phyloP scores from a whole-genome alignment of 2,888 invertebrate species.

The Timandra comae region DNA sequence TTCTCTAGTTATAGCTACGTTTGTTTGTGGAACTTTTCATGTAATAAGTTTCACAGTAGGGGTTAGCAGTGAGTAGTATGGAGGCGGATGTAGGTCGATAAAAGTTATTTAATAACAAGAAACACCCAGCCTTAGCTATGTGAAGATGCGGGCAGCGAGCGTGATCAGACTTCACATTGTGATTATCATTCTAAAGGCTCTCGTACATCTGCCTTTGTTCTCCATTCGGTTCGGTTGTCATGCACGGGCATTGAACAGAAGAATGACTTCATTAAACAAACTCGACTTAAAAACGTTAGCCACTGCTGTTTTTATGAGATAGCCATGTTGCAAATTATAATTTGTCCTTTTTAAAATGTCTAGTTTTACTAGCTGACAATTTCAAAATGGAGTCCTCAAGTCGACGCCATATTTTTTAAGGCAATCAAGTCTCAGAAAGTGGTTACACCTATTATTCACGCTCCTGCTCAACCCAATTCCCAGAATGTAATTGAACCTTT shows the following conservation, averaged over 20 bases:
- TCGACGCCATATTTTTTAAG: neutral
- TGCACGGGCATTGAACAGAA: constrained; percentile 1
- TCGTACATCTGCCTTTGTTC: constrained; percentile 6
- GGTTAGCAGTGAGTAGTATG: constrained; percentile 28
- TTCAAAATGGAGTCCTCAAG: neutral
- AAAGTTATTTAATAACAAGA: constrained; percentile 72
- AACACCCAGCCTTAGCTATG: constrained; percentile 43
- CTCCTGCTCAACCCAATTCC: constrained; percentile 15
- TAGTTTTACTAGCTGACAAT: too few relatives aligned
- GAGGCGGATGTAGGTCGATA: constrained; percentile 50
- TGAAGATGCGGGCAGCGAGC: constrained; percentile 26
- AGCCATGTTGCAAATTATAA: too few relatives aligned
- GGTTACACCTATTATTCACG: constrained; percentile 10
- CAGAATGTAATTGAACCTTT: constrained; percentile 31
- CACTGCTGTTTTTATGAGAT: too few relatives aligned
- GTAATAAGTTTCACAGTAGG: constrained; percentile 33
- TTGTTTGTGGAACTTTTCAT: constrained; percentile 28
- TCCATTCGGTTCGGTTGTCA: neutral
- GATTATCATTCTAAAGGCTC: constrained; percentile 12
- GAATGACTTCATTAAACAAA: constrained; percentile 2
- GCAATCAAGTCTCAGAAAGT: constrained; percentile 14
- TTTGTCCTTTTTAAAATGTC: too few relatives aligned
- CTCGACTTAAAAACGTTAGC: too few relatives aligned
- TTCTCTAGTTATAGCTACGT: constrained; percentile 12
- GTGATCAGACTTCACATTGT: constrained; percentile 37